phyloP scores from a whole-genome alignment of 2,113 vertebrate genomes.

The Pandion haliaetus region DNA sequence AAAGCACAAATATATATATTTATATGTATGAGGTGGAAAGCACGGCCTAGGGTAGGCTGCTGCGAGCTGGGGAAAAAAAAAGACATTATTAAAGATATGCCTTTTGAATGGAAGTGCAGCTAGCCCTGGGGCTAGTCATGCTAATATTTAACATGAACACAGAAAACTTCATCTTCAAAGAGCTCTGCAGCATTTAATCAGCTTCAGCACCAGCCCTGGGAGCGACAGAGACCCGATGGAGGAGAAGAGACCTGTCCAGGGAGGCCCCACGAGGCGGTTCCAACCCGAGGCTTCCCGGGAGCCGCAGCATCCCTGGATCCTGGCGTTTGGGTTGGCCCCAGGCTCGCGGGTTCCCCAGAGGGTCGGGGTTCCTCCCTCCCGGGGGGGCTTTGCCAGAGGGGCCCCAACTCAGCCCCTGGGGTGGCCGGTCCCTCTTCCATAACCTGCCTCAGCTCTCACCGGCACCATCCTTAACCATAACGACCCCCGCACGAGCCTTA shows the following conservation, averaged over 20 bases:
- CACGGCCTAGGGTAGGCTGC: neutral
- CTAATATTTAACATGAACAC: neutral
- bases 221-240: neutral
- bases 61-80: neutral
- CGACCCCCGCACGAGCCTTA: neutral
- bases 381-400: neutral
- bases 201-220: neutral
- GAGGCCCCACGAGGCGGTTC: neutral
- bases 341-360: fast-evolving
- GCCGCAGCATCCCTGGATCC: neutral
- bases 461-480: neutral
- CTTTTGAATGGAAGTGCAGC: neutral
- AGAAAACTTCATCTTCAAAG: neutral
- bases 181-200: neutral
- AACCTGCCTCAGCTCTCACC: neutral
- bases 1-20: neutral
- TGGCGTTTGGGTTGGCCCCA: fast-evolving
- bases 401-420: fast-evolving
- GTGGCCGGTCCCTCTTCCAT: neutral
- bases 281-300: neutral
- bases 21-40: neutral
- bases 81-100: neutral
- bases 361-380: neutral
- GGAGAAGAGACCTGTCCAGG: neutral
- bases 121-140: neutral